These are phyloP conservation scores for Xestoiulus laeticollis DNA, from an alignment of 2,888 invertebrate genomes.

Conservation along the genomic window DNA sequence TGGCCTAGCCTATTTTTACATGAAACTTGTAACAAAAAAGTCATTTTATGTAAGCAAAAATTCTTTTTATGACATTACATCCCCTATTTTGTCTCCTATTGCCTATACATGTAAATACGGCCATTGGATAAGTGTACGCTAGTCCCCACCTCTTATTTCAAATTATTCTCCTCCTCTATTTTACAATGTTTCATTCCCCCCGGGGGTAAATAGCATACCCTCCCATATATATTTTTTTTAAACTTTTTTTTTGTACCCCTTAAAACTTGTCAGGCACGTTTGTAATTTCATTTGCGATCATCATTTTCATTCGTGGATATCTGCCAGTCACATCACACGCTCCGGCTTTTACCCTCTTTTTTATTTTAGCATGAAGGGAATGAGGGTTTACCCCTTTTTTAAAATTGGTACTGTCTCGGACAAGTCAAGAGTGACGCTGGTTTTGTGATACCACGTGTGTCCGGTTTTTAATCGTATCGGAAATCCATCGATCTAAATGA, in stretches of 20 bases:
- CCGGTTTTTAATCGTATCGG: neutral
- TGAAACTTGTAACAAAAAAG: neutral
- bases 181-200: conserved; percentile 35
- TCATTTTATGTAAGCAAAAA: neutral
- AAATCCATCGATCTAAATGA: neutral
- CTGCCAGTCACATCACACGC: conserved; percentile 35
- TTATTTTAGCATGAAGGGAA: neutral
- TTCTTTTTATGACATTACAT: neutral
- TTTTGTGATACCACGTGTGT: neutral
- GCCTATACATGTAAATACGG: neutral
- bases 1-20: neutral
- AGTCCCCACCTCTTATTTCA: neutral
- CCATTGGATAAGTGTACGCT: neutral
- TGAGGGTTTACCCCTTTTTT: neutral
- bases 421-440: neutral
- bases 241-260: neutral
- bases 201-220: conserved; percentile 24
- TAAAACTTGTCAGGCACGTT: conserved; percentile 49
- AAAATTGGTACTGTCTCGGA: neutral
- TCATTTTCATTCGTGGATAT: conserved; percentile 46
- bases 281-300: conserved; percentile 39
- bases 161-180: conserved; percentile 39
- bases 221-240: too few species aligned
- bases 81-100: neutral
- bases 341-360: neutral